Percentiles rank a stretch among this genome's conserved stretches.
phyloP scores from a whole-genome alignment of 2,888 invertebrate species.

The Drosophila merina region DNA sequence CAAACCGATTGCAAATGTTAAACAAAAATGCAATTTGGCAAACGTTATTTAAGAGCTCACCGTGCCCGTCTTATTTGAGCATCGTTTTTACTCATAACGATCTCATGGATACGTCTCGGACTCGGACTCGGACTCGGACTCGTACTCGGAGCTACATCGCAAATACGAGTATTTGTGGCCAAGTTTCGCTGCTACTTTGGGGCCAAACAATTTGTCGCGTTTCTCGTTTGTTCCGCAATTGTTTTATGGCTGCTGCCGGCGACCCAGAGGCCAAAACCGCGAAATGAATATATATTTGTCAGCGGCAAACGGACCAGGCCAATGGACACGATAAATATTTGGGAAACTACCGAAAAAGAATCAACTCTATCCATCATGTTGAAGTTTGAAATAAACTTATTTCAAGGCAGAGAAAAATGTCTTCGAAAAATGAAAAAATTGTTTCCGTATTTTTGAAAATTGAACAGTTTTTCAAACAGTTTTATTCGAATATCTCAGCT shows the following conservation, averaged over 20 bases:
- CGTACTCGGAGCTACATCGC: background rate
- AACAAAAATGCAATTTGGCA: slow-evolving; percentile 36
- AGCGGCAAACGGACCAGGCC: slow-evolving; percentile 4
- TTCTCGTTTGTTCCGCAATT: slow-evolving; percentile 66
- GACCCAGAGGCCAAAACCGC: slow-evolving; percentile 20
- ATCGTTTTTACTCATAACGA: slow-evolving; percentile 17
- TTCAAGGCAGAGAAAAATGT: no score
- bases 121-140: no score
- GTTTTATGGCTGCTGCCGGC: slow-evolving; percentile 49
- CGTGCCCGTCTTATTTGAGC: slow-evolving; percentile 27
- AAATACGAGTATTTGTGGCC: slow-evolving; percentile 17
- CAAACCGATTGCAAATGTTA: slow-evolving; percentile 18
- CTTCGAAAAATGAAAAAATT: no score
- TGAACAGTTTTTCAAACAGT: no score
- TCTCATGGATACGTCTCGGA: background rate
- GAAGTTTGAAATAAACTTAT: no score
- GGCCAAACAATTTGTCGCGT: slow-evolving; percentile 43
- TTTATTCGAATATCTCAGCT: no score
- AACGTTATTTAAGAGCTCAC: slow-evolving; percentile 44
- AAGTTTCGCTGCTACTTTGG: slow-evolving; percentile 21
- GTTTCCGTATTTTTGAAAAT: no score
- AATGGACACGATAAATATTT: slow-evolving; percentile 16
- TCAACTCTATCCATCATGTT: no score
- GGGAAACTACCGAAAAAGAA: background rate
- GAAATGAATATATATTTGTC: slow-evolving; percentile 11